Conservation (phyloP, 64 coral and sea anemone species). For the Actinia equina region DNA sequence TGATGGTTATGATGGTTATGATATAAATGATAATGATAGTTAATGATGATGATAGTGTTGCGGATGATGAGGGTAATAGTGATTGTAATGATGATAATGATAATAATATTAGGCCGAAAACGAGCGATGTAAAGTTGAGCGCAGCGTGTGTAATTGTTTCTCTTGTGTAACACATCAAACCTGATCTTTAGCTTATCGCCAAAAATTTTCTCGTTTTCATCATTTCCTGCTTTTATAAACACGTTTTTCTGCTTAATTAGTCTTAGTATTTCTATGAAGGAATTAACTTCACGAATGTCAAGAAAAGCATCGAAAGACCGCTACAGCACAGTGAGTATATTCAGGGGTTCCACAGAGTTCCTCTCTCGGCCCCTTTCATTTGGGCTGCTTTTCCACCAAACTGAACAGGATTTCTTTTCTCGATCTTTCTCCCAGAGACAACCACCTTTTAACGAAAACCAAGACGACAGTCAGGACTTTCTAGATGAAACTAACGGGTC, state of each 20-base stretch:
- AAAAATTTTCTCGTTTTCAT: not conserved
- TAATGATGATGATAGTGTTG: too few species aligned
- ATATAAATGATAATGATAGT: too few species aligned
- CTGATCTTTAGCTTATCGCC: too few species aligned
- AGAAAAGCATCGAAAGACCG: not conserved
- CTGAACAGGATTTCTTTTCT: not conserved
- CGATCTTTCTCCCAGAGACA: not conserved
- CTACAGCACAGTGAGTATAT: not conserved
- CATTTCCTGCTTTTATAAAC: not conserved
- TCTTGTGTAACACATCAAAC: too few species aligned
- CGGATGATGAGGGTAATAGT: too few species aligned
- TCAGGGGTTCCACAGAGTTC: not conserved
- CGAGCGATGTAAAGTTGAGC: too few species aligned
- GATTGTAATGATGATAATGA: too few species aligned
- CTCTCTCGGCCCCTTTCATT: too few species aligned
- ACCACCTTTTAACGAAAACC: not conserved
- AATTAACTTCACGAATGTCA: not conserved
- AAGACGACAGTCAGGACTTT: not conserved
- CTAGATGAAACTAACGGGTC: not conserved
- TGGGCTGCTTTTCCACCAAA: too few species aligned
- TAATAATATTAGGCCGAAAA: too few species aligned
- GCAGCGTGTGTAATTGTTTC: too few species aligned
- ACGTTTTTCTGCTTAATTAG: not conserved
- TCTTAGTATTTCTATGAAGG: not conserved
- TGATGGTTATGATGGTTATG: not conserved